A percentile compares a stretch with the other conserved stretches of the same genome.
Conservation (phyloP, 2,888 invertebrate genomes). For the Epirrita christyi region DNA sequence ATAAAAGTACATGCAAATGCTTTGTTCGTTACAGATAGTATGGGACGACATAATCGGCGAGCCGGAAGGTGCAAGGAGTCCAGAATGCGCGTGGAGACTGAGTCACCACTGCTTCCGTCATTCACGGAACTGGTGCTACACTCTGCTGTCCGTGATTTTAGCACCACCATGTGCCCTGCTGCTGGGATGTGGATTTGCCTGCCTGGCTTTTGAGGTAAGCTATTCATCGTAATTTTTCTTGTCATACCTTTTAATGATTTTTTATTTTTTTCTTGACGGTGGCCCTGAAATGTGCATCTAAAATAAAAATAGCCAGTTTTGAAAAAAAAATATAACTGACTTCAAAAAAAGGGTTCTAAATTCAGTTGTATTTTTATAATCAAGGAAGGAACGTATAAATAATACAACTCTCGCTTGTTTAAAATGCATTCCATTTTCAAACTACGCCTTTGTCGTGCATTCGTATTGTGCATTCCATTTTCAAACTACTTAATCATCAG, state of each 20-base stretch:
- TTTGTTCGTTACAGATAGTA: constrained; percentile 79
- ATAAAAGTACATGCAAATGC: too few species aligned
- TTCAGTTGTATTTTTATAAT: too few species aligned
- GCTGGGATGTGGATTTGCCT: constrained; percentile 88
- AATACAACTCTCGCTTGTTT: background rate
- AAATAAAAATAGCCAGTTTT: too few species aligned
- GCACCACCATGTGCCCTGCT: constrained; percentile 88
- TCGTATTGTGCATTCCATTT: background rate
- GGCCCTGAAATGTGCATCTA: too few species aligned
- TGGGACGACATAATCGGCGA: constrained; percentile 90
- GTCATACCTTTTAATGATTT: background rate
- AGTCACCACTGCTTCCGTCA: constrained; percentile 87
- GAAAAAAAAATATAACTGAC: too few species aligned
- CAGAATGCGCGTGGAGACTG: constrained; percentile 89
- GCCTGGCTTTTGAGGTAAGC: constrained; percentile 87
- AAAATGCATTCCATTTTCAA: background rate
- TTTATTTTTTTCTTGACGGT: too few species aligned
- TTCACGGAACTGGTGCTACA: constrained; percentile 88
- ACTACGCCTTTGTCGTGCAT: too few species aligned
- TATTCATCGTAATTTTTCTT: background rate
- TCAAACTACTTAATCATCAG: background rate
- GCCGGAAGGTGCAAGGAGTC: constrained; percentile 88
- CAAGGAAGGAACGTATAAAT: background rate
- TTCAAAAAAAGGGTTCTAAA: too few species aligned
- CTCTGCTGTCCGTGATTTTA: constrained; percentile 86